Evolutionary conservation across 2,797 vertebrate species (phyloP).

Genomic region (Poeciliopsis paucimaculata): DNA sequence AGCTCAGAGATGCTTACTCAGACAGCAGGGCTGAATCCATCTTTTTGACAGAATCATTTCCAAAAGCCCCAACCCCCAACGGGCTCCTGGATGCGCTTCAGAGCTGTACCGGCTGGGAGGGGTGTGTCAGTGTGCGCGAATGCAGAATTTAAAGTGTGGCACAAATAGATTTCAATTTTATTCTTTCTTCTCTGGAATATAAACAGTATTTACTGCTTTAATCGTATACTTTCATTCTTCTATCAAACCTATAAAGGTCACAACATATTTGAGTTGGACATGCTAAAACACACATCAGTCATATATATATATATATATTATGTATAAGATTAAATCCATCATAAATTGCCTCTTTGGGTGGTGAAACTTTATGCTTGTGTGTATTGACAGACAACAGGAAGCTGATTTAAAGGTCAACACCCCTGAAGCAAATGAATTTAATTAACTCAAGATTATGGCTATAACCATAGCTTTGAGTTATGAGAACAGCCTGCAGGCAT

Average conservation of each 20-base stretch:
- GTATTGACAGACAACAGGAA: slow-evolving; percentile 1
- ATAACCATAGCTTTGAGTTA: slow-evolving; percentile 9
- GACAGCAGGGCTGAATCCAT: slow-evolving; percentile 55
- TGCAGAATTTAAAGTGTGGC: slow-evolving; percentile 17
- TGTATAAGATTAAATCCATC: slow-evolving; percentile 3
- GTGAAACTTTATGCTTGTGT: slow-evolving; percentile 1
- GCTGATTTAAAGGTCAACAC: slow-evolving; percentile 30
- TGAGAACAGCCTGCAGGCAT: neutral
- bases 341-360: slow-evolving; percentile 3
- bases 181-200: neutral
- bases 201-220: slow-evolving; percentile 3
- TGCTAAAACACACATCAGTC: slow-evolving; percentile 1
- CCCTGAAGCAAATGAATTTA: slow-evolving; percentile 10
- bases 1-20: slow-evolving; percentile 39
- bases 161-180: slow-evolving; percentile 18
- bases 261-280: neutral
- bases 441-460: slow-evolving; percentile 13
- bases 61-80: slow-evolving; percentile 43
- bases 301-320: slow-evolving; percentile 2
- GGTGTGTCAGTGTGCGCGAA: slow-evolving; percentile 12
- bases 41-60: slow-evolving; percentile 69
- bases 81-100: slow-evolving; percentile 50
- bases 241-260: slow-evolving; percentile 1
- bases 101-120: slow-evolving; percentile 35
- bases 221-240: neutral